phyloP scores from a whole-genome alignment of 2,888 invertebrate genomes.

The Camponotus fellah region DNA sequence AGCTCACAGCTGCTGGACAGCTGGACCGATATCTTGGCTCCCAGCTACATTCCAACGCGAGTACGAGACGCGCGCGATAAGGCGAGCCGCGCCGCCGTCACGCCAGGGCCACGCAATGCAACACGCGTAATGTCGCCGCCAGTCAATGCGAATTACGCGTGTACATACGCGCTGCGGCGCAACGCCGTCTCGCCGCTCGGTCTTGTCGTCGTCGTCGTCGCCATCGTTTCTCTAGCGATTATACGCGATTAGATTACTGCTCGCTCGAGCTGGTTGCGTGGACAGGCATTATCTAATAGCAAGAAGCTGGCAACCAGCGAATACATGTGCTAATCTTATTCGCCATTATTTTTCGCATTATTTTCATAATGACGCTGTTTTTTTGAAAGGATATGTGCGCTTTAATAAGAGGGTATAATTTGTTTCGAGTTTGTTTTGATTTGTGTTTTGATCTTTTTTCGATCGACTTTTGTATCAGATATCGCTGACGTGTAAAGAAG shows the following conservation, averaged over 20 bases:
- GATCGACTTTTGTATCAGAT: background rate
- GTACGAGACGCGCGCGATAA: slow-evolving; percentile 66
- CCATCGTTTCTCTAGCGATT: slow-evolving; percentile 40
- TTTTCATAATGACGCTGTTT: background rate
- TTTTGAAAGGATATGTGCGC: background rate
- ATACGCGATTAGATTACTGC: slow-evolving; percentile 53
- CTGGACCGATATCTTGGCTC: slow-evolving; percentile 82
- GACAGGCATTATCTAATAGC: slow-evolving; percentile 43
- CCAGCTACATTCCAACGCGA: slow-evolving; percentile 74
- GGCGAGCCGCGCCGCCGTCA: slow-evolving; percentile 42
- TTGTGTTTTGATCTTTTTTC: background rate
- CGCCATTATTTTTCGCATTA: background rate
- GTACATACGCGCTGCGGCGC: slow-evolving; percentile 15
- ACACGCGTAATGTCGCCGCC: slow-evolving; percentile 21
- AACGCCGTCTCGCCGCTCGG: slow-evolving; percentile 42
- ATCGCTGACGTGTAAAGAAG: background rate
- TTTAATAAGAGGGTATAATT: background rate
- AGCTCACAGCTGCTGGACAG: slow-evolving; percentile 83
- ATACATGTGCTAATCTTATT: background rate
- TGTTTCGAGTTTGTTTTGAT: background rate
- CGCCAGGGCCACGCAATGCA: slow-evolving; percentile 19
- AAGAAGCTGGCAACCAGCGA: slow-evolving; percentile 32
- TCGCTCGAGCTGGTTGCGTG: slow-evolving; percentile 36
- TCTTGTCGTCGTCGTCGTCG: slow-evolving; percentile 22
- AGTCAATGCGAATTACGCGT: slow-evolving; percentile 48